These are phyloP conservation scores for Boulengerochromis microlepis DNA, from an alignment of 2,113 vertebrate species.

Conservation along the genomic window DNA sequence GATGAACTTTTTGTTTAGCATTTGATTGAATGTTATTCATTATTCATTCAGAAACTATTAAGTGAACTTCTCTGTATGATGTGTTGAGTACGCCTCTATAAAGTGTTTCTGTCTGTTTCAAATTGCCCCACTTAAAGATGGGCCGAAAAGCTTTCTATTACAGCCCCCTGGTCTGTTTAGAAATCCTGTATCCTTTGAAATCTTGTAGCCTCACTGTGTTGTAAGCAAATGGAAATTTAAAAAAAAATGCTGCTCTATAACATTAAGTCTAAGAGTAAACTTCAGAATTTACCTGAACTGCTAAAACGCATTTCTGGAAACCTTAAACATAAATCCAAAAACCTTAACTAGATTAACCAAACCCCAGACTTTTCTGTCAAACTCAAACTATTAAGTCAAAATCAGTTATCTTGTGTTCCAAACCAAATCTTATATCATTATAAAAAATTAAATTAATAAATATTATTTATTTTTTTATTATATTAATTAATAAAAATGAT, in stretches of 20 bases:
- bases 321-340: too few relatives aligned
- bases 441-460: too few relatives aligned
- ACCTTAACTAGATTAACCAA: too few relatives aligned
- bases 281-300: not conserved
- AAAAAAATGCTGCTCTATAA: not conserved
- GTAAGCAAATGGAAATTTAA: rapidly evolving
- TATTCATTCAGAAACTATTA: not conserved
- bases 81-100: not conserved
- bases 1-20: not conserved
- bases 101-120: not conserved
- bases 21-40: not conserved
- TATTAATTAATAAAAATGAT: too few relatives aligned
- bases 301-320: too few relatives aligned
- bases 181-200: not conserved
- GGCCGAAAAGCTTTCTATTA: not conserved
- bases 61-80: not conserved
- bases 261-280: not conserved
- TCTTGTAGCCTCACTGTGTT: not conserved
- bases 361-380: too few relatives aligned
- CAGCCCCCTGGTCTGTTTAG: not conserved
- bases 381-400: too few relatives aligned
- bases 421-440: too few relatives aligned
- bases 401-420: too few relatives aligned
- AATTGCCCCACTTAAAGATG: rapidly evolving
- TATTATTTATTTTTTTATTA: too few relatives aligned